Conservation (phyloP, 2,113 vertebrate species). For the Ginglymostoma cirratum region DNA sequence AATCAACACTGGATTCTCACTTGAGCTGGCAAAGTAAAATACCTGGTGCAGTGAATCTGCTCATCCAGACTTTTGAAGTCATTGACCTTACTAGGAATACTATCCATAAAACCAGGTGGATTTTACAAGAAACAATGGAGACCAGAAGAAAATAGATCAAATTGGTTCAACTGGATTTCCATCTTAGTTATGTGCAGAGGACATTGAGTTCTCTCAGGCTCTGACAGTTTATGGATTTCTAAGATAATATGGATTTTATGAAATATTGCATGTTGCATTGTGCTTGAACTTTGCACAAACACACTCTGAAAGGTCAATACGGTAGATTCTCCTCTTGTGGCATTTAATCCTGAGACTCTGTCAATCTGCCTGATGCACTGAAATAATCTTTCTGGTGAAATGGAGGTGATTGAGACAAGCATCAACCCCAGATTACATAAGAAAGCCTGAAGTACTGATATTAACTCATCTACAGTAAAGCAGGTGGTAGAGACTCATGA, state of each 20-base stretch:
- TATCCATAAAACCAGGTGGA: background rate
- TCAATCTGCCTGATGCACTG: no score
- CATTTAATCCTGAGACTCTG: background rate
- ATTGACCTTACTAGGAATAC: background rate
- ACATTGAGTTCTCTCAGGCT: no score
- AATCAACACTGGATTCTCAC: background rate
- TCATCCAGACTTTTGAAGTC: background rate
- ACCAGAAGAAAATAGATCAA: background rate
- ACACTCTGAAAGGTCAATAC: background rate
- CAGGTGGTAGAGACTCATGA: background rate
- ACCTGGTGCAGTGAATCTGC: no score
- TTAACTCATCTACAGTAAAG: background rate
- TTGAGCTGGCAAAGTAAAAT: background rate
- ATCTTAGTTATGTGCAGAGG: background rate
- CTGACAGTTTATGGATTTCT: no score
- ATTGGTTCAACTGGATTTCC: background rate
- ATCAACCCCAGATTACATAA: no score
- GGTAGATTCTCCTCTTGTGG: background rate
- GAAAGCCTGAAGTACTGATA: no score
- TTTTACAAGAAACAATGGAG: background rate
- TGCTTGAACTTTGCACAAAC: background rate
- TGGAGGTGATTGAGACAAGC: no score
- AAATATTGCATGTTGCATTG: background rate
- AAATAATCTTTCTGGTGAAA: no score
- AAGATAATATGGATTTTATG: no score